Base-by-base conservation (phyloP, 1,140 invertebrate genomes). In the Apocrypta bakeri region DNA sequence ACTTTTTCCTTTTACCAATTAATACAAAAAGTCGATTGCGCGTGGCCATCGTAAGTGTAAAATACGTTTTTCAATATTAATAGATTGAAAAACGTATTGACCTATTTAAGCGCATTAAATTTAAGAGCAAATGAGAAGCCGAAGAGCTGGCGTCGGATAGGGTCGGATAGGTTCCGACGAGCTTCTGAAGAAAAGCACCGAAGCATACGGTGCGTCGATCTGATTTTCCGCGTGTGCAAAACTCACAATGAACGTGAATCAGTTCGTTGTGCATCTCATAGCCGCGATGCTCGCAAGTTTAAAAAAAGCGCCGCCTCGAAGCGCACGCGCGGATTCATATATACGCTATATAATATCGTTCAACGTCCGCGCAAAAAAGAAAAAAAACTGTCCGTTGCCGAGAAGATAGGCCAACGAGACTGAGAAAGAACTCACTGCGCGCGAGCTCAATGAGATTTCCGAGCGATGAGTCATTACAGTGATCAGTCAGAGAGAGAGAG, bases 401-500 rank as follows among this genome's bases (percentile, higher is more conserved):
- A n/a, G 48, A 21, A 21, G 48, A n/a, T 56, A 56, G 48, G 48
- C 48, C 48, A 56, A 4, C 48, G 48, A n/a, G 37, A 42, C 37
- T 31, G 29, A 69, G 40, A 56, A 1, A 48, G 27, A 11, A 42
- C 56, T 40, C 42, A 25, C 27, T 40, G 24, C 48, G 40, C 37
- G 77, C 61, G 21, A 21, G 77, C n/a, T 81, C 40, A 84, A 84
- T 84, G 83, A 68, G 68, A 84, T 84, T 64, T 72, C 31, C 37
- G 73, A 61, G 33, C 72, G 71, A 56, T 84, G 83, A 84, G 74
- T 84, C 83, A 84, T 66, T n/a, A n/a, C n/a, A n/a, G n/a, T n/a
- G n/a, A n/a, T n/a, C n/a, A n/a, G n/a, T n/a, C n/a, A n/a, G n/a
- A n/a, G n/a, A n/a, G n/a, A n/a, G 27, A 37, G 33, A 9, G 33